These are phyloP conservation scores for Aspiorhynchus laticeps DNA, from an alignment of 2,113 vertebrate species.

Conservation along the genomic window DNA sequence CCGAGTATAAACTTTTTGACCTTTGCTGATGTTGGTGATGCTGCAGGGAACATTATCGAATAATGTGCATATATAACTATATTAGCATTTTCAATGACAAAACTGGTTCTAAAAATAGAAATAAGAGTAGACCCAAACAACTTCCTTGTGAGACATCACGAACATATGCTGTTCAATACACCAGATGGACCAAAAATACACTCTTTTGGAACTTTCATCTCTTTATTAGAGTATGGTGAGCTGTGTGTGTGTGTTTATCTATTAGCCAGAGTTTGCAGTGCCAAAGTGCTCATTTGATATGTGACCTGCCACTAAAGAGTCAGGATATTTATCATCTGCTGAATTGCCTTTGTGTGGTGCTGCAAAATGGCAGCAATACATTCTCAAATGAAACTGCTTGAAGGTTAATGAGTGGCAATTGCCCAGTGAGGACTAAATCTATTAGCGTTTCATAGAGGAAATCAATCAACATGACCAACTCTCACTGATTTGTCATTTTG, in stretches of 20 bases:
- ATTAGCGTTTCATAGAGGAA: conserved; percentile 77
- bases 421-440: conserved; percentile 77
- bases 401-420: conserved; percentile 81
- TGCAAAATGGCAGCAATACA: conserved; percentile 77
- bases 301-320: conserved; percentile 77
- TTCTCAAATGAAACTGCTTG: conserved; percentile 74
- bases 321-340: conserved; percentile 78
- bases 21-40: not conserved
- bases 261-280: conserved; percentile 2
- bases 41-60: not conserved
- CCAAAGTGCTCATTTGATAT: conserved; percentile 56
- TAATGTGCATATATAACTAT: not conserved
- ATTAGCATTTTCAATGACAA: not conserved
- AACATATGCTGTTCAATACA: not conserved
- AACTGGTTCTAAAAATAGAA: not conserved
- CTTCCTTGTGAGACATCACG: not conserved
- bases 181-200: not conserved
- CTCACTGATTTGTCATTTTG: conserved; percentile 77
- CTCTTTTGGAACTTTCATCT: not conserved
- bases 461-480: conserved; percentile 77
- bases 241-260: conserved; percentile 29
- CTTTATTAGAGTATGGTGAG: not conserved
- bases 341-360: conserved; percentile 77
- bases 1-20: not conserved
- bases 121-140: not conserved